phyloP scores from a whole-genome alignment of 37 sponge, comb jelly and placozoan genomes.

The Haliclona indistincta region DNA sequence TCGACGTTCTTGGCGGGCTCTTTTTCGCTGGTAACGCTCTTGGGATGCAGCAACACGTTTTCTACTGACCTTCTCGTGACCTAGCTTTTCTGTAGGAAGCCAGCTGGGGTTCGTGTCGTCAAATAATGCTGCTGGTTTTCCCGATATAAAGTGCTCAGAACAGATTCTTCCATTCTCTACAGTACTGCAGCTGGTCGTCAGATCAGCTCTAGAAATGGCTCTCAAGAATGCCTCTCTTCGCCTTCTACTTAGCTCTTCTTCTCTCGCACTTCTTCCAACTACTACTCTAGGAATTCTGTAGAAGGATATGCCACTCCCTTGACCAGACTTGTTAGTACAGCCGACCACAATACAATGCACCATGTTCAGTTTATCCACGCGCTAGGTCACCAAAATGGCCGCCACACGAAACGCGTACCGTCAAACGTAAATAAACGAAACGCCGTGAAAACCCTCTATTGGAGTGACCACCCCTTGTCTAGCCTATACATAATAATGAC shows the following conservation, averaged over 20 bases:
- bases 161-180: constrained; percentile 27
- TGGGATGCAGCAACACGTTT: no score
- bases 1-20: no score
- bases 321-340: constrained; percentile 43
- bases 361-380: constrained; percentile 21
- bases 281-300: constrained; percentile 38
- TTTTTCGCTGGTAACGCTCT: no score
- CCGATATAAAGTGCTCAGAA: constrained; percentile 40
- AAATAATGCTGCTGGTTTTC: constrained; percentile 30
- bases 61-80: constrained; percentile 2
- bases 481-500: no score
- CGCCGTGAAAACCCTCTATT: no score
- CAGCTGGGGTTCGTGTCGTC: constrained; percentile 25
- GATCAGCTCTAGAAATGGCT: constrained; percentile 33
- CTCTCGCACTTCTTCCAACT: not conserved
- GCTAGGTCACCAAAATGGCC: no score
- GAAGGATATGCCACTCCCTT: constrained; percentile 25
- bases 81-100: constrained; percentile 32
- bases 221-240: constrained; percentile 20
- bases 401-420: no score
- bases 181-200: constrained; percentile 5
- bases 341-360: constrained; percentile 43
- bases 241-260: constrained; percentile 22
- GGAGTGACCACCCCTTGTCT: no score
- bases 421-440: no score